Evolutionary conservation across 2,888 invertebrate genomes (phyloP), one percentile per base, ranked within the genome.

Genomic region (Trissonchulus sp.): DNA sequence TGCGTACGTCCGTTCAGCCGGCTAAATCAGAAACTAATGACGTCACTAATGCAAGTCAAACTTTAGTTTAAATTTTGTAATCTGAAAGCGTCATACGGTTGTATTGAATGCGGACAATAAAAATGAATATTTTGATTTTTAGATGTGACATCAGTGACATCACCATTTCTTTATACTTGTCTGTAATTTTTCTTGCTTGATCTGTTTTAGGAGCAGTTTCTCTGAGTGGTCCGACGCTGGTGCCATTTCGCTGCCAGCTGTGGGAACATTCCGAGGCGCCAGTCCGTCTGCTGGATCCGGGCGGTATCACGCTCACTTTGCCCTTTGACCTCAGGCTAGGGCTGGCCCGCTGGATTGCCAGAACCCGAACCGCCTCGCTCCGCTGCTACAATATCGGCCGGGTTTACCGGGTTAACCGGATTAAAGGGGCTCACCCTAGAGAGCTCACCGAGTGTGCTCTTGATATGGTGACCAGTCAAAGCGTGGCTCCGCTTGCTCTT

Each of bases 361-460:
- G 92, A 87, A 91, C 91, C 78, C 90, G 90, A 1, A 89, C 93
- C 0, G 90, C 89, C 69, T 89, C 90, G 80, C 88, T 94, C 82
- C 90, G 94, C 78, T 89, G 97, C 72, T 97, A 92, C 84, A 89
- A 91, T 0, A 90, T 96, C 2, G 94, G 93, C 80, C 89, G 91
- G 73, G 94, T 96, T 0, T 97, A 90, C 83, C 88, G 93, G 76
- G 92, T 93, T 83, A 90, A 90, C 79, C 82, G 87, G 80, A 85
- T 87, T 3, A 85, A 85, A 78, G 93, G 93, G 0, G 91, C 92
- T 81, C 93, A 94, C 86, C 97, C 97, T 0, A 89, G 91, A 78
- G 94, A 96, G 86, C 88, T 92, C 30, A 90, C 91, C 75, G 94
- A 95, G 85, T 94, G 94, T 85, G 93, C 93, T 0, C 95, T 95